Conservation (phyloP, 1,140 invertebrate species). For the Temnothorax curvispinosus region DNA sequence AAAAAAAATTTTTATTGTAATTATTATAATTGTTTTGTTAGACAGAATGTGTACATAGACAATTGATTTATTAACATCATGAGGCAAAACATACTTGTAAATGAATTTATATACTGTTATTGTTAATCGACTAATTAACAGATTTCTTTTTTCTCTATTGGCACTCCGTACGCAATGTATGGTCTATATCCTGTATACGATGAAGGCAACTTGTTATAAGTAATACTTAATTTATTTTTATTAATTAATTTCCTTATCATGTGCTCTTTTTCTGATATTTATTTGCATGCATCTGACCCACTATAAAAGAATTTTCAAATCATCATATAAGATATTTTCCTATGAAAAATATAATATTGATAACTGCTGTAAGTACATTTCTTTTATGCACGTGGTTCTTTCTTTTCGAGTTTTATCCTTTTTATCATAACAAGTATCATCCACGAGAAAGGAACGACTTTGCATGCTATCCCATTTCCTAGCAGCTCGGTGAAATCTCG, state of each 20-base stretch:
- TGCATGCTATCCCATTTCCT: slow-evolving; percentile 48
- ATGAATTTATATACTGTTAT: slow-evolving; percentile 59
- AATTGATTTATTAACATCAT: slow-evolving; percentile 23
- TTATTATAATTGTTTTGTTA: background rate
- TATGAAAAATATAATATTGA: background rate
- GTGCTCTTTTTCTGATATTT: background rate
- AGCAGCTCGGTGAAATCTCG: slow-evolving; percentile 20
- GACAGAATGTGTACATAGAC: background rate
- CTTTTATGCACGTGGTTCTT: background rate
- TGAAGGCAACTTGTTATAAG: slow-evolving; percentile 74
- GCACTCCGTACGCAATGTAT: slow-evolving; percentile 61
- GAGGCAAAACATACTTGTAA: slow-evolving; percentile 5
- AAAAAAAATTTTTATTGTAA: background rate
- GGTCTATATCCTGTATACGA: slow-evolving; percentile 77
- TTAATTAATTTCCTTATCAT: slow-evolving; percentile 74
- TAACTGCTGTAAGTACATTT: background rate
- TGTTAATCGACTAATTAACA: slow-evolving; percentile 67
- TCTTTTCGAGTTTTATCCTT: background rate
- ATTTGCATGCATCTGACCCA: background rate
- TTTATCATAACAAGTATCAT: background rate
- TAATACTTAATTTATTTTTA: slow-evolving; percentile 73
- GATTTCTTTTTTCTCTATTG: slow-evolving; percentile 69
- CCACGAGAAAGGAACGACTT: background rate
- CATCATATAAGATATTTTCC: background rate
- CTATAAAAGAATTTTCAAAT: background rate